Percentiles rank a stretch among this genome's conserved stretches.
phyloP scores from a whole-genome alignment of 2,797 vertebrate species.

The Lithobates pipiens region DNA sequence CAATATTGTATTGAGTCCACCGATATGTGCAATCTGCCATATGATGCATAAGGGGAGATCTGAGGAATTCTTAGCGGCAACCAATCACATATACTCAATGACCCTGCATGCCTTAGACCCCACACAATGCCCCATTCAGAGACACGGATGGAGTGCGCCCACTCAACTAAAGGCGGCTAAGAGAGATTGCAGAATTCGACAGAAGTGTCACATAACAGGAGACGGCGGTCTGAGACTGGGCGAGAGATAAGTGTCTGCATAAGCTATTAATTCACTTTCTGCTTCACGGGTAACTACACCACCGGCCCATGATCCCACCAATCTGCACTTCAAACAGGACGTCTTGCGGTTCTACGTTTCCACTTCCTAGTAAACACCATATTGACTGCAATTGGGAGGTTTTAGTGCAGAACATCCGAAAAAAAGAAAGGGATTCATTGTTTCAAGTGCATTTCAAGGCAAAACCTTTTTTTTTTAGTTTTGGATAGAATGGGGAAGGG shows the following conservation, averaged over 20 bases:
- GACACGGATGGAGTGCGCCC: slow-evolving; percentile 13
- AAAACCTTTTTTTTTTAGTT: no score
- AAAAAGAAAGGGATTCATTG: neutral
- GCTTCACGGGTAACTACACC: neutral
- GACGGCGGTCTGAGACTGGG: neutral
- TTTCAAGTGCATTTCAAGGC: no score
- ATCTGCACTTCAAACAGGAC: neutral
- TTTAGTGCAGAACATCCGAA: neutral
- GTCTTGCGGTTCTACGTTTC: neutral
- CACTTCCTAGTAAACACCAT: neutral
- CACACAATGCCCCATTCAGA: neutral
- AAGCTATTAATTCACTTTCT: slow-evolving; percentile 21
- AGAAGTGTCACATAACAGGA: neutral
- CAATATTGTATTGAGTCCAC: neutral
- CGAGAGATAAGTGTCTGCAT: neutral
- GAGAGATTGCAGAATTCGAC: neutral
- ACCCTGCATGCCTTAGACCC: neutral
- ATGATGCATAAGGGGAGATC: neutral
- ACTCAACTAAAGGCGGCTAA: neutral
- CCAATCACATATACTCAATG: neutral
- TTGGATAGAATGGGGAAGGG: no score
- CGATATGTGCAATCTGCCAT: neutral
- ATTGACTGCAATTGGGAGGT: slow-evolving; percentile 1
- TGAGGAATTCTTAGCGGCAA: neutral
- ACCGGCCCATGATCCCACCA: neutral